These are phyloP conservation scores for Esox masquinongy DNA, from an alignment of 2,797 vertebrate genomes.

Conservation along the genomic window DNA sequence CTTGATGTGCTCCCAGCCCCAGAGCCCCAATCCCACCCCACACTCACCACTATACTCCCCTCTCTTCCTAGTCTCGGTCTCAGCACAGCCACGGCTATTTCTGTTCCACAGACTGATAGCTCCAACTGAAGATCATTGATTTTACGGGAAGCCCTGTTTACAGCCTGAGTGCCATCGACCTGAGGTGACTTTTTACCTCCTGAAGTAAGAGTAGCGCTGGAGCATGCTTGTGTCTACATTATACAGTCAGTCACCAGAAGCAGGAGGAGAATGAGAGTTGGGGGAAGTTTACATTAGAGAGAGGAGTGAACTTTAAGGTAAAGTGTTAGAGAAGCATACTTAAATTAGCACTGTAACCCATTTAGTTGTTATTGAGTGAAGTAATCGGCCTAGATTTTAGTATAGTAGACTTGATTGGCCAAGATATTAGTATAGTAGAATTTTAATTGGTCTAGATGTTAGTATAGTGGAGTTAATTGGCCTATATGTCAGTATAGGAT, in stretches of 20 bases:
- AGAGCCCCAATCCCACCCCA: slow-evolving; percentile 32
- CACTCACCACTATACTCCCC: slow-evolving; percentile 50
- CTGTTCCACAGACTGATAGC: slow-evolving; percentile 86
- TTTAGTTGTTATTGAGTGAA: neutral
- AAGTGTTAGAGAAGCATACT: neutral
- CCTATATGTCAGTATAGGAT: no score
- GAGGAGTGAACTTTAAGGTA: neutral
- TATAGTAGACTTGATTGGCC: no score
- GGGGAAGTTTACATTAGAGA: neutral
- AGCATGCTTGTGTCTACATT: slow-evolving; percentile 82
- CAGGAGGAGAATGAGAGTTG: slow-evolving; percentile 20
- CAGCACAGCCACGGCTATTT: slow-evolving; percentile 82
- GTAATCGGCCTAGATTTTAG: no score
- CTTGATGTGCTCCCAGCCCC: slow-evolving; percentile 61
- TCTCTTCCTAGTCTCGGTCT: slow-evolving; percentile 60
- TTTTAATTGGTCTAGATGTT: no score
- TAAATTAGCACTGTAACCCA: neutral
- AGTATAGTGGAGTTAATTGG: no score
- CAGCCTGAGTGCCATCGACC: slow-evolving; percentile 99
- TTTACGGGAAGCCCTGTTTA: slow-evolving; percentile 99
- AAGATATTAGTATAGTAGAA: no score
- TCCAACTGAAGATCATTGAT: slow-evolving; percentile 99
- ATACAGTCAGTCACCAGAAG: slow-evolving; percentile 73
- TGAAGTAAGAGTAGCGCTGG: slow-evolving; percentile 84
- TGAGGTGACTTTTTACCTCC: slow-evolving; percentile 98